Evolutionary conservation across 1,140 invertebrate species (phyloP), one percentile per base, ranked within the genome.

Genomic region (Lineus longissimus): DNA sequence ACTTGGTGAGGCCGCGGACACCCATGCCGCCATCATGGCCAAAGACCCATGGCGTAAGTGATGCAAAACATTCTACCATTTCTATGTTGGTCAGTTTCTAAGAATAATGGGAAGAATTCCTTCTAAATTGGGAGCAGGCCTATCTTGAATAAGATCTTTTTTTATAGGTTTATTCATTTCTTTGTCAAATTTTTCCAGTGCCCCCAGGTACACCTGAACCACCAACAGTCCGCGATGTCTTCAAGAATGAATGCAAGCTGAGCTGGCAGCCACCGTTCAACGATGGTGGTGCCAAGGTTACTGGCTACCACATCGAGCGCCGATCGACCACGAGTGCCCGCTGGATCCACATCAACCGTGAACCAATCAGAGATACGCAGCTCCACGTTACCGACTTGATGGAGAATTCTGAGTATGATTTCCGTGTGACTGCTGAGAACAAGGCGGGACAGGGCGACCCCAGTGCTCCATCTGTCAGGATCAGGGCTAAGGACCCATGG

Each of bases 391-490:
- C 91, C 74, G 89, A 91, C 70, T 80, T 98, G 11, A 89, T 86
- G 2, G 93, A 97, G 82, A 92, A 92, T 30, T 93, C 95, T 78
- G 94, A 96, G 81, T 98, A 98, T 73, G 85, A 95, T 70, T 97
- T 97, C 85, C 86, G 94, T 66, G 88, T 98, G 2, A 91, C 93
- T 86, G 95, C 95, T 11, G 92, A 91, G n/a, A 98, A 98, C 81
- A 93, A 95, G 47, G 97, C 97, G 74, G 95, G 95, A 23, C 91
- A 93, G 82, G 93, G 95, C 72, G 88, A 90, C 57, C 90, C 94
- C 11, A 93, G 75, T 92, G 92, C 6, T 82, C 86, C 95, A 93
- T 0, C 89, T 19, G 85, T 87, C 7, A 89, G 92, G 13, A 89
- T 94, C 4, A 83, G 91, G 27, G 93, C 93, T 0, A 96, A 96